Percentiles rank a stretch among this genome's conserved stretches.
phyloP scores from a whole-genome alignment of 2,797 vertebrate genomes.

The Ctenochaetus hawaiiensis region DNA sequence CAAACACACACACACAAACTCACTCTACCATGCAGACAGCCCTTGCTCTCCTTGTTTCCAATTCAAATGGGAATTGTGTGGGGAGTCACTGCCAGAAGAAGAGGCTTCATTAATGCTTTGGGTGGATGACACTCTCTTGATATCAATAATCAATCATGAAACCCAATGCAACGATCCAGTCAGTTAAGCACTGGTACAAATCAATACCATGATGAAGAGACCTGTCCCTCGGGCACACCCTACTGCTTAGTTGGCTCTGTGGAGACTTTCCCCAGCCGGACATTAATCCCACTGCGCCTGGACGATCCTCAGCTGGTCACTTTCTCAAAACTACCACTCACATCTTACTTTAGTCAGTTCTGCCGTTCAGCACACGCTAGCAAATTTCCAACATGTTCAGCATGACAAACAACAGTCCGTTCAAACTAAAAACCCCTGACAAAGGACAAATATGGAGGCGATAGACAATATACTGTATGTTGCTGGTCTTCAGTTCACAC shows the following conservation, averaged over 20 bases:
- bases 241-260: conserved; percentile 43
- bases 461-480: conserved; percentile 4
- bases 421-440: conserved; percentile 29
- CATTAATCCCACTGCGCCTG: conserved; percentile 26
- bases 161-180: conserved; percentile 49
- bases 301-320: conserved; percentile 9
- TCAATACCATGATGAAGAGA: conserved; percentile 68
- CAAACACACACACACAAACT: conserved; percentile 12
- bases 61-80: conserved; percentile 39
- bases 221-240: conserved; percentile 45
- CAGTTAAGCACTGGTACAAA: conserved; percentile 55
- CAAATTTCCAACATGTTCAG: conserved; percentile 15
- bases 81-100: conserved; percentile 12
- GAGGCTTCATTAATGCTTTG: conserved; percentile 57
- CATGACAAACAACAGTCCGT: conserved; percentile 4
- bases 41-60: conserved; percentile 40
- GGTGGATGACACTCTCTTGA: conserved; percentile 53
- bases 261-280: conserved; percentile 35
- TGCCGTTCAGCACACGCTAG: background rate
- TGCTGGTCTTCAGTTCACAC: conserved; percentile 41
- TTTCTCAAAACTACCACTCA: background rate
- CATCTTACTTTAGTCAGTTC: background rate
- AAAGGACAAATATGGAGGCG: conserved; percentile 26
- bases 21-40: conserved; percentile 20
- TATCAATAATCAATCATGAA: conserved; percentile 75